A percentile compares a stretch with the other conserved stretches of the same genome.
phyloP scores from a whole-genome alignment of 2,797 vertebrate genomes.

The Sebastes umbrosus region DNA sequence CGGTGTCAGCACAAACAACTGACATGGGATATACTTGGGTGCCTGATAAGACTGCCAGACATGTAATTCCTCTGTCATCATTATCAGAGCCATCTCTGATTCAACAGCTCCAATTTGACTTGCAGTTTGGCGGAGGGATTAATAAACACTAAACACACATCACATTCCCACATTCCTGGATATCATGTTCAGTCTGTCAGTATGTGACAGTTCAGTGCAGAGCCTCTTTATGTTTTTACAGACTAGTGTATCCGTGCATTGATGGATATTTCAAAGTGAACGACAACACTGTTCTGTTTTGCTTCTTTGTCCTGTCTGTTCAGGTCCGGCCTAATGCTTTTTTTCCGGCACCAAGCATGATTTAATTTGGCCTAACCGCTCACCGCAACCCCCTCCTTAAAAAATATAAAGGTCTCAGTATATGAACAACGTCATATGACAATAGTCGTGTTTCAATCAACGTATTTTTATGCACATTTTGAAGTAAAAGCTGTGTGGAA shows the following conservation, averaged over 20 bases:
- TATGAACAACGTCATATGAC: background rate
- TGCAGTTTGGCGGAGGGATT: conserved; percentile 40
- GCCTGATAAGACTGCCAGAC: conserved; percentile 58
- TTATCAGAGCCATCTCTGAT: conserved; percentile 51
- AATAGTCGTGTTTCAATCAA: background rate
- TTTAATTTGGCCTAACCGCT: background rate
- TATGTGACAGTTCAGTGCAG: conserved; percentile 12
- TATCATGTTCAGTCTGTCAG: conserved; percentile 31
- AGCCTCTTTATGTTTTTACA: conserved; percentile 10
- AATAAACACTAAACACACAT: conserved; percentile 59
- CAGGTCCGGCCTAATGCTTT: background rate
- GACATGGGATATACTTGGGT: conserved; percentile 66
- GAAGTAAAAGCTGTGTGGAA: background rate
- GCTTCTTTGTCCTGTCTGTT: background rate
- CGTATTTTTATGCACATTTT: background rate
- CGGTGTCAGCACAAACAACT: conserved; percentile 51
- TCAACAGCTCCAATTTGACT: conserved; percentile 53
- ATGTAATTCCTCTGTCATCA: conserved; percentile 65
- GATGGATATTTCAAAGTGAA: background rate
- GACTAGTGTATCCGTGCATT: conserved; percentile 12
- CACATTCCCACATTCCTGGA: conserved; percentile 30
- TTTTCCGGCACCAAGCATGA: background rate
- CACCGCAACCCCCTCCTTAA: background rate
- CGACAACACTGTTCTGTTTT: background rate
- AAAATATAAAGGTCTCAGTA: background rate